These are phyloP conservation scores for Hydrolagus affinis DNA, from an alignment of 2,113 vertebrate genomes.

Conservation along the genomic window DNA sequence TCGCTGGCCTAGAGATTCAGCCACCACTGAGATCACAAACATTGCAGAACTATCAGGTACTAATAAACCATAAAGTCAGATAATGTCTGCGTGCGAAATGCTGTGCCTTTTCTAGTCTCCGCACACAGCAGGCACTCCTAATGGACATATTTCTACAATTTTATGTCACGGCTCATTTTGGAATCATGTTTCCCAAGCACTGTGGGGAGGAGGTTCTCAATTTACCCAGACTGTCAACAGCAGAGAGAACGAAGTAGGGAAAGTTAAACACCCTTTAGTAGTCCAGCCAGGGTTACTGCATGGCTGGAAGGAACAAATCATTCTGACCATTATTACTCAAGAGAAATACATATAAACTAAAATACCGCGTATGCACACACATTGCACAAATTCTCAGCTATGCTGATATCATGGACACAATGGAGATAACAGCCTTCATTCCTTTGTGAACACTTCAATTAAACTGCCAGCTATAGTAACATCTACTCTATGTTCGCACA, in stretches of 20 bases:
- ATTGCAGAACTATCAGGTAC: neutral
- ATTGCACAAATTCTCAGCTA: neutral
- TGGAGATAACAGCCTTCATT: neutral
- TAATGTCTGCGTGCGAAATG: neutral
- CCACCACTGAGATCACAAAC: neutral
- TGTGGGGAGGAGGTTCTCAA: neutral
- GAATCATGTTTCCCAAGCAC: neutral
- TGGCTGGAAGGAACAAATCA: too few relatives aligned
- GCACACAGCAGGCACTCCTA: neutral
- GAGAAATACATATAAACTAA: too few relatives aligned
- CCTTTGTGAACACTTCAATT: neutral
- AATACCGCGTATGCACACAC: neutral
- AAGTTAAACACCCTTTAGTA: neutral
- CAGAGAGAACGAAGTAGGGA: neutral
- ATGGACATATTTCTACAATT: neutral
- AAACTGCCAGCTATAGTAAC: neutral
- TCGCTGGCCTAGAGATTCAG: neutral
- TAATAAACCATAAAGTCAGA: neutral
- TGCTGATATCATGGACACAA: neutral
- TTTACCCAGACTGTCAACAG: neutral
- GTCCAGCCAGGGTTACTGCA: neutral
- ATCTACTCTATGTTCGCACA: too few relatives aligned
- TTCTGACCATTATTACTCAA: neutral
- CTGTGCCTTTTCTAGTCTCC: neutral
- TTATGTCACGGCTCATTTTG: neutral